These are phyloP conservation scores for Drymonia ruficornis DNA, from an alignment of 2,888 invertebrate genomes.

Conservation along the genomic window DNA sequence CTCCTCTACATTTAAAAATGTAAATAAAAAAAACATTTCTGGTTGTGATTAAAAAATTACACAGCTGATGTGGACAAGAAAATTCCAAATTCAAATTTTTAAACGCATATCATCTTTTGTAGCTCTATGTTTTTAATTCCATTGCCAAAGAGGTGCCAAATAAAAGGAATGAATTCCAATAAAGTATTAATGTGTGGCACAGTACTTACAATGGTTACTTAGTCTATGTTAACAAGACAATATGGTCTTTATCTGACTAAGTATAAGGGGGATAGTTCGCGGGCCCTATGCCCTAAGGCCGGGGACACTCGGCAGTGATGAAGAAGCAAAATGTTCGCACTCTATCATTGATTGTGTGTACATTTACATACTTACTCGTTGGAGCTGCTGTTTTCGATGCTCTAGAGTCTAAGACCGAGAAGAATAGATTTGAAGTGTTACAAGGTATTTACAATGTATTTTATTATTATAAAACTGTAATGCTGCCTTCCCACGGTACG, in stretches of 20 bases:
- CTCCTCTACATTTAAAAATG: conserved; percentile 25
- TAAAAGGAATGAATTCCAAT: conserved; percentile 46
- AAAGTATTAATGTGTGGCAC: conserved; percentile 34
- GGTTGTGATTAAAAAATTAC: conserved; percentile 55
- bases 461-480: no score
- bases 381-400: conserved; percentile 99
- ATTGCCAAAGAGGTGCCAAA: conserved; percentile 44
- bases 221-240: conserved; percentile 46
- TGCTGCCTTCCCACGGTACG: no score
- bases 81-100: conserved; percentile 37
- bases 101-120: conserved; percentile 58
- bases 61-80: conserved; percentile 33
- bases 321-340: conserved; percentile 99
- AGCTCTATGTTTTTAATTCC: conserved; percentile 40
- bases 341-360: conserved; percentile 99
- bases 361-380: conserved; percentile 99
- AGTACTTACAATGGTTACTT: conserved; percentile 63
- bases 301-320: conserved; percentile 88
- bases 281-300: conserved; percentile 71
- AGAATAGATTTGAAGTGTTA: conserved; percentile 94
- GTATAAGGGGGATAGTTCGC: conserved; percentile 46
- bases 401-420: conserved; percentile 98
- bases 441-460: conserved; percentile 87
- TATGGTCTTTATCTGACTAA: conserved; percentile 53
- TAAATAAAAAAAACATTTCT: conserved; percentile 34